Evolutionary conservation across 2,113 vertebrate species (phyloP), one percentile per base, ranked within the genome.

Genomic region (Rhagologus leucostigma): DNA sequence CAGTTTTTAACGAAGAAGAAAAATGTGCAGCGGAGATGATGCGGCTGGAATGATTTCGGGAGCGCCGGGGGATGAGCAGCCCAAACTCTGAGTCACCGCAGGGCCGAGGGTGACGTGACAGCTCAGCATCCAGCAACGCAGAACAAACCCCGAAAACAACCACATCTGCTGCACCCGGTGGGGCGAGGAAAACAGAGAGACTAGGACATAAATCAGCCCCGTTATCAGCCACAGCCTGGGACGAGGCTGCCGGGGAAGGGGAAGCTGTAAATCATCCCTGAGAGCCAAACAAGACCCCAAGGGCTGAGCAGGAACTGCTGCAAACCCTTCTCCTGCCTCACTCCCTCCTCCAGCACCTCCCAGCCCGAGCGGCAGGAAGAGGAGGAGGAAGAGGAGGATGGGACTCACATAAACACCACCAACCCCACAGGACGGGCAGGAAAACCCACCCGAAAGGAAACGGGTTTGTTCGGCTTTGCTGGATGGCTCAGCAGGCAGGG

Each of bases 21-120:
- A 55, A 64, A 11, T 0, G 26, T 1, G 42, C 79, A 26, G 70
- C 0, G 2, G 8, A 9, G 89, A 3, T 14, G 69, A 13, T 27
- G 69, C 5, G 50, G 50, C 78, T 60, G 89, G 64, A 69, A 26
- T 0, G 16, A 29, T 27, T 21, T 3, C 4, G 11, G 86, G 53
- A 39, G 69, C 10, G 27, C 20, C 2, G 3, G 30, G 20, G 60
- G 65, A 57, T 1, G 47, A 71, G 62, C 89, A 21, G 42, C 30
- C 56, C 84, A 71, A 63, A 23, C 1, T 62, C 78, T 39, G 85
- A 87, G 78, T 55, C 88, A 89, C 60, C 49, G 21, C 24, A 11
- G 53, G 84, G 87, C 90, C 23, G 14, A 13, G 87, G 84, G 64
- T 37, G 90, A 81, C 11, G 73, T 1, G 64, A 29, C 50, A 69